Conservation (phyloP, 2,797 vertebrate species). For the Lagorchestes hirsutus region DNA sequence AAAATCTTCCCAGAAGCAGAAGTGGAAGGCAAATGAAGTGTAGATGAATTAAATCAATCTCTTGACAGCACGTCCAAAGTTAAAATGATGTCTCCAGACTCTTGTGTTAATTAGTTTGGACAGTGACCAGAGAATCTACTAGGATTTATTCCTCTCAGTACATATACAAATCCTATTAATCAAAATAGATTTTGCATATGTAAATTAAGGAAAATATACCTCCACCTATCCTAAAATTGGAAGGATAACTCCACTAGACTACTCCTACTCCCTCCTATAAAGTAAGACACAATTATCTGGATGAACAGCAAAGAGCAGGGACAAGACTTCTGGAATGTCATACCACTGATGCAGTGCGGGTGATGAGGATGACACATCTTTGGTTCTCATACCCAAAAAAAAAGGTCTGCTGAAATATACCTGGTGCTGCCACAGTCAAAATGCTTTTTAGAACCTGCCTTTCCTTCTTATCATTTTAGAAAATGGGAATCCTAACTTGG, state of each 20-base stretch:
- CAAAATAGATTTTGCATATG: slow-evolving; percentile 45
- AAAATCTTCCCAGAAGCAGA: slow-evolving; percentile 64
- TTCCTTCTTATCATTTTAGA: slow-evolving; percentile 2
- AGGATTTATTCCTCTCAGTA: slow-evolving; percentile 49
- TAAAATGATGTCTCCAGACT: slow-evolving; percentile 60
- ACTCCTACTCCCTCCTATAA: background rate
- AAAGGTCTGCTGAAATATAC: slow-evolving; percentile 58
- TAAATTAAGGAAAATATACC: background rate
- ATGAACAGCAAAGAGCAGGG: background rate
- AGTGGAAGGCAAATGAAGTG: slow-evolving; percentile 70
- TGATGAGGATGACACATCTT: background rate
- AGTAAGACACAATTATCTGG: background rate
- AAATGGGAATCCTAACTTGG: slow-evolving; percentile 20
- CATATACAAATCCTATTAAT: slow-evolving; percentile 45
- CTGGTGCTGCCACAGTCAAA: background rate
- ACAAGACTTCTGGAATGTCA: background rate
- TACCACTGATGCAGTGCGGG: background rate
- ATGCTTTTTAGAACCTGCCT: slow-evolving; percentile 36
- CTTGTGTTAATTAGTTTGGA: slow-evolving; percentile 55
- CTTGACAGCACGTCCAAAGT: slow-evolving; percentile 47
- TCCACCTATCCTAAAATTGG: background rate
- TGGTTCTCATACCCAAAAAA: background rate
- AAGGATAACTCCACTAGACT: too few species aligned
- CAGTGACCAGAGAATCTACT: slow-evolving; percentile 27
- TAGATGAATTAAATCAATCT: slow-evolving; percentile 52